These are phyloP conservation scores for Probosciger aterrimus DNA, from an alignment of 2,113 vertebrate genomes.

Conservation along the genomic window DNA sequence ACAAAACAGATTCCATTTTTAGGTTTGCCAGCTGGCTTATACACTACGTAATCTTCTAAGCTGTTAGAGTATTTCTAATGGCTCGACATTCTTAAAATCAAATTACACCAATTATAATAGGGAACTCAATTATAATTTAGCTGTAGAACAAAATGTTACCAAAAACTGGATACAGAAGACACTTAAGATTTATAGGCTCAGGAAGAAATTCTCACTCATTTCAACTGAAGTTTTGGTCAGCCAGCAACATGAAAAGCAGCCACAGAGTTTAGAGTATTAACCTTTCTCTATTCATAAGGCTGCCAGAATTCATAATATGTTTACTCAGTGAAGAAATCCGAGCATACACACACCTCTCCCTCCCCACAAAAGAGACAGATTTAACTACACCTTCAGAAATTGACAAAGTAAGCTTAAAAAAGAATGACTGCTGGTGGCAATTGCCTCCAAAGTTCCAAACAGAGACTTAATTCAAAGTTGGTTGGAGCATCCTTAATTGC, in stretches of 20 bases:
- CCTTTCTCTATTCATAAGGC: neutral
- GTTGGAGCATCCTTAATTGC: neutral
- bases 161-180: neutral
- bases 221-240: neutral
- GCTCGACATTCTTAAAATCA: neutral
- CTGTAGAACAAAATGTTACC: neutral
- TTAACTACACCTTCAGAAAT: neutral
- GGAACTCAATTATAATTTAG: neutral
- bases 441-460: neutral
- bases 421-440: neutral
- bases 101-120: neutral
- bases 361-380: neutral
- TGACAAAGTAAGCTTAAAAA: neutral
- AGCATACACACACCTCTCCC: neutral
- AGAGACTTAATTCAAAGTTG: neutral
- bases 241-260: neutral
- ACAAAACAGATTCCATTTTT: neutral
- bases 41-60: neutral
- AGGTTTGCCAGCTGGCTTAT: neutral
- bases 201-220: neutral
- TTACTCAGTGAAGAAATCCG: neutral
- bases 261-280: neutral
- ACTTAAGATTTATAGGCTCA: neutral
- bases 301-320: neutral
- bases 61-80: conserved; percentile 12